phyloP scores from a whole-genome alignment of 2,888 invertebrate genomes.

The Cotesia congregata region DNA sequence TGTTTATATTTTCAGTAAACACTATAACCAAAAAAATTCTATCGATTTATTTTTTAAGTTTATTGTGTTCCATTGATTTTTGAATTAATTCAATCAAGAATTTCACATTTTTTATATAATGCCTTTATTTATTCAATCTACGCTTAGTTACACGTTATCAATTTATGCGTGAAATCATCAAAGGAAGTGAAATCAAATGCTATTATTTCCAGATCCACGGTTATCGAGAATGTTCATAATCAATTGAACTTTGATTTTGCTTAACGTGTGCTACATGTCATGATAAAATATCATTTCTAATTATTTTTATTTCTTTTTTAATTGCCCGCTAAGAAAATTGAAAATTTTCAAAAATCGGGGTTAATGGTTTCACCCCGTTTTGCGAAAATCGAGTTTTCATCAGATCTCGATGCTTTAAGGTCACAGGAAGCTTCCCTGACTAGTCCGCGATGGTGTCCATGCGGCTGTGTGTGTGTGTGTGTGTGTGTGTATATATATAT shows the following conservation, averaged over 20 bases:
- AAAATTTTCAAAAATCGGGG: too few relatives aligned
- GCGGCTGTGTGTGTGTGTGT: too few relatives aligned
- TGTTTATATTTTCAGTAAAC: constrained; percentile 3
- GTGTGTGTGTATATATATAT: too few relatives aligned
- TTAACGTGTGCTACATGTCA: neutral
- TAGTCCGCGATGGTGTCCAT: too few relatives aligned
- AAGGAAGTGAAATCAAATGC: constrained; percentile 23
- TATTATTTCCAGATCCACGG: constrained; percentile 19
- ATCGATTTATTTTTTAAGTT: neutral
- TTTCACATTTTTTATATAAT: neutral
- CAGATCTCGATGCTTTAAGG: too few relatives aligned
- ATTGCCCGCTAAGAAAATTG: too few relatives aligned
- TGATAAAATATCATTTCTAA: neutral
- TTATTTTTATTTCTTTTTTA: neutral
- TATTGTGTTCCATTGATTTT: neutral
- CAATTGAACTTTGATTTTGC: constrained; percentile 2
- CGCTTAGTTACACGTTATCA: neutral
- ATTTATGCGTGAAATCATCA: constrained; percentile 22
- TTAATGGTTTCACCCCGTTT: too few relatives aligned
- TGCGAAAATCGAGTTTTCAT: too few relatives aligned
- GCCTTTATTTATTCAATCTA: neutral
- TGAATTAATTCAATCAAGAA: neutral
- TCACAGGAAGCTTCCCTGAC: too few relatives aligned
- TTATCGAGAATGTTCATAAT: constrained; percentile 3
- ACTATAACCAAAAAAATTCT: neutral